Evolutionary conservation across 2,113 vertebrate genomes (phyloP).

Genomic region (Cynoglossus semilaevis): DNA sequence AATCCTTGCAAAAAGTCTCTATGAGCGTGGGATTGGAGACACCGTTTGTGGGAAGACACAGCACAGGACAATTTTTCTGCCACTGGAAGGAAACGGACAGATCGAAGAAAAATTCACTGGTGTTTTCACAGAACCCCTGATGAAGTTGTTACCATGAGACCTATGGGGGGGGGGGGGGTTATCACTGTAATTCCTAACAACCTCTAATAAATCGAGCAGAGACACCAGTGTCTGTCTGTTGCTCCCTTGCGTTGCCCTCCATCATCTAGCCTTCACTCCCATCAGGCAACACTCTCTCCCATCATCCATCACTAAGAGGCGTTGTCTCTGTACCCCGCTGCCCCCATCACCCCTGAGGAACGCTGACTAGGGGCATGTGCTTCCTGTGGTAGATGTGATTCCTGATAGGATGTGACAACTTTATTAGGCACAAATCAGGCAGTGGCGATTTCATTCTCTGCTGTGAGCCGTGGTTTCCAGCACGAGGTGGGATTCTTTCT

Average conservation of each 20-base stretch:
- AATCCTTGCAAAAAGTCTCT: too few species aligned
- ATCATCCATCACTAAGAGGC: constrained; percentile 60
- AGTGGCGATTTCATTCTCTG: constrained; percentile 48
- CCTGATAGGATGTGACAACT: constrained; percentile 78
- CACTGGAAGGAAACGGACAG: not conserved
- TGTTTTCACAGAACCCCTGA: constrained; percentile 1
- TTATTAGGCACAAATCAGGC: constrained; percentile 73
- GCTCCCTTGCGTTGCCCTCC: constrained; percentile 40
- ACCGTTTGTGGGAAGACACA: not conserved
- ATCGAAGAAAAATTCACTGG: constrained; percentile 3
- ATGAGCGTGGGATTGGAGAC: constrained; percentile 27
- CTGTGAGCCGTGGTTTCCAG: constrained; percentile 41
- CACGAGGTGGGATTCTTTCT: constrained; percentile 25
- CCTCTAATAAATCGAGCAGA: constrained; percentile 49
- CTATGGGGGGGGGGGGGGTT: too few species aligned
- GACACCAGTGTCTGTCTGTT: constrained; percentile 18
- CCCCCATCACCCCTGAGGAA: constrained; percentile 51
- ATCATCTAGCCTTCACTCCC: constrained; percentile 40
- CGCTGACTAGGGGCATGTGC: constrained; percentile 49
- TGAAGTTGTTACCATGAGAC: constrained; percentile 16
- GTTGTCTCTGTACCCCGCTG: constrained; percentile 52
- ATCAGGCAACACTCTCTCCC: constrained; percentile 41
- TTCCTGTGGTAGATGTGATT: constrained; percentile 62
- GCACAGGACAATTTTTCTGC: constrained; percentile 4
- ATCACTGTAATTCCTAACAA: constrained; percentile 25